Evolutionary conservation across 2,888 invertebrate species (phyloP), one percentile per base, ranked within the genome.

Genomic region (Tubiluchus corallicola): DNA sequence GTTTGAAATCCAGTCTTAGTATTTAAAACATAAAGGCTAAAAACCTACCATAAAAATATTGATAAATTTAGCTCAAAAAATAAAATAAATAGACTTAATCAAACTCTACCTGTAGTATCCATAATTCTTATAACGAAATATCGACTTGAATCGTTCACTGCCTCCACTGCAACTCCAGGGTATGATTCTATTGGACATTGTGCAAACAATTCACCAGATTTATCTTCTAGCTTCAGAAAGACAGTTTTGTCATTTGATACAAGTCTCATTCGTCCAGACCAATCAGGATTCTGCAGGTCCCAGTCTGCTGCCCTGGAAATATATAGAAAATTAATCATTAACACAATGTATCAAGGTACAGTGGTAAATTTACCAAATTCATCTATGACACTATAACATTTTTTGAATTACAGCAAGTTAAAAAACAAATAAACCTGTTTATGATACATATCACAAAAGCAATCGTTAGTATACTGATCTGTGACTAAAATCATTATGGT

Each of bases 261-360:
- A 43, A 98, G 69, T 51, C 92, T 73, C 77, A 99, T 77, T 50
- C 98, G 75, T 17, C 98, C 96, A 18, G 87, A 87, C 96, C 96
- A 99, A 59, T 92, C 82, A n/a, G 98, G 98, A 55, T 81, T 81
- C 58, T 87, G 82, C 46, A 99, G 71, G 69, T 88, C 94, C 98
- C 98, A 99, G 67, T 99, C 98, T 41, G 92, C 88, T 54, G 98
- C 98, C 70, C 98, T 96, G 64, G 13, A 53, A 45, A 40, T 44
- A 40, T 42, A 41, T 13, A n/a, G n/a, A n/a, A n/a, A n/a, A n/a
- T n/a, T n/a, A n/a, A n/a, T n/a, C n/a, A n/a, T n/a, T n/a, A n/a
- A n/a, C n/a, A n/a, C n/a, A n/a, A n/a, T n/a, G n/a, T n/a, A n/a
- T n/a, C n/a, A n/a, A n/a, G n/a, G n/a, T n/a, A n/a, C n/a, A n/a